Percentiles rank a stretch among this genome's conserved stretches.
These are phyloP conservation scores for Euthynnus affinis DNA, from an alignment of 2,797 vertebrate species.

Conservation along the genomic window DNA sequence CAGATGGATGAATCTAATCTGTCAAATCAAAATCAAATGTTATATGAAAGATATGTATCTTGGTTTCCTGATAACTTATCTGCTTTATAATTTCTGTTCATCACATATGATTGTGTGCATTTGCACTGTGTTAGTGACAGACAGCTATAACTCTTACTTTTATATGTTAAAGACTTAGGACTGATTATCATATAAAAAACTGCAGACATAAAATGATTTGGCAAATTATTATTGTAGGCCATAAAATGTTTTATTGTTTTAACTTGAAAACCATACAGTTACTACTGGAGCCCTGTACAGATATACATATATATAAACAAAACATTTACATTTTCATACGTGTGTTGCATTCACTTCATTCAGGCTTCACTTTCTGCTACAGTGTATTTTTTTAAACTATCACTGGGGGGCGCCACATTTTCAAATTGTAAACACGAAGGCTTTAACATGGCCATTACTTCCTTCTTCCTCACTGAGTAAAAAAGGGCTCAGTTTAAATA, in stretches of 20 bases:
- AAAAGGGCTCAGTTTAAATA: neutral
- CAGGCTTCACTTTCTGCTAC: neutral
- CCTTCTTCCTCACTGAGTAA: neutral
- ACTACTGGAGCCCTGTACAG: too few species aligned
- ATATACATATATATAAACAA: too few species aligned
- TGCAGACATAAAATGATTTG: neutral
- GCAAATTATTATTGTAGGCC: neutral
- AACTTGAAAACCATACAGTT: neutral
- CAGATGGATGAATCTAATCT: neutral
- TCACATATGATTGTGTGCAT: neutral
- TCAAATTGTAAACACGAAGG: neutral
- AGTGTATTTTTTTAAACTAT: neutral
- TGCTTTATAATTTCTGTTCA: neutral
- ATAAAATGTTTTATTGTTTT: neutral
- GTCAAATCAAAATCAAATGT: neutral
- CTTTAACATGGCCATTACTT: neutral
- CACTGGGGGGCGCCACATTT: slow-evolving; percentile 19
- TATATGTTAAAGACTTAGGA: too few species aligned
- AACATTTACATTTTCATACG: too few species aligned
- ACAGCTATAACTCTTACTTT: too few species aligned
- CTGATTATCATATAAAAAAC: neutral
- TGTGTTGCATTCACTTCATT: neutral
- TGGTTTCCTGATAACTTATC: neutral
- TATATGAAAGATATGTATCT: neutral
- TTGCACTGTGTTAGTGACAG: too few species aligned